A percentile compares a stretch with the other conserved stretches of the same genome.
These are phyloP conservation scores for Drosophila nr. perissopoda DNA, from an alignment of 2,888 invertebrate species.

Conservation along the genomic window DNA sequence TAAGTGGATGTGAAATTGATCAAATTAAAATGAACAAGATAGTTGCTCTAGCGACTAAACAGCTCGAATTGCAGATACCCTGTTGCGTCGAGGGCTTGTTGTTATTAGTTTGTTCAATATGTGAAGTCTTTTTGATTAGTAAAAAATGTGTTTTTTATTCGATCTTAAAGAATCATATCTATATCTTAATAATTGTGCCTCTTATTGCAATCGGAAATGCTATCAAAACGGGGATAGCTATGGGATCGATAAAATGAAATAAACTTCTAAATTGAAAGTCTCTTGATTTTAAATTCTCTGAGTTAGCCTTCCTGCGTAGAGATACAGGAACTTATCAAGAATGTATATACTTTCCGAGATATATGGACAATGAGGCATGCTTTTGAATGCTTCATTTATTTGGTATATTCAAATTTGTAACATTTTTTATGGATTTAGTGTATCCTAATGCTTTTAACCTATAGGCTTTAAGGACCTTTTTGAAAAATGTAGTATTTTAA, in stretches of 20 bases:
- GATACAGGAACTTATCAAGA: not conserved
- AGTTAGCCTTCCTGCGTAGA: not conserved
- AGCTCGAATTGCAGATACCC: not conserved
- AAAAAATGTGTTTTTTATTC: not conserved
- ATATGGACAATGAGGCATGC: not conserved
- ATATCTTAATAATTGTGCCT: not conserved
- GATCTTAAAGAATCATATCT: not conserved
- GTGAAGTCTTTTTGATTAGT: fast-evolving
- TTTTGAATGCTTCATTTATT: not conserved
- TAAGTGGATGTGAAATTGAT: not conserved
- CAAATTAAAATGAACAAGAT: not conserved
- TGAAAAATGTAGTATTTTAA: too few relatives aligned
- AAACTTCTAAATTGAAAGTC: not conserved
- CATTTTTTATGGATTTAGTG: not conserved
- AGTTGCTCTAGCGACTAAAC: not conserved
- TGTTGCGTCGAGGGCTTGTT: fast-evolving
- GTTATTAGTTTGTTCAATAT: not conserved
- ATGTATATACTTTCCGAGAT: not conserved
- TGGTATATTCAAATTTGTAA: not conserved
- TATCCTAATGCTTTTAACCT: not conserved
- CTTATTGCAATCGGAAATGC: too few relatives aligned
- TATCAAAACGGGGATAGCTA: not conserved
- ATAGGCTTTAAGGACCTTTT: not conserved
- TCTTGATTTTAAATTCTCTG: not conserved
- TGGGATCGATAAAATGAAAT: not conserved